Percentiles rank a stretch among this genome's conserved stretches.
phyloP scores from a whole-genome alignment of 2,888 invertebrate genomes.

The Anaspis maculata region DNA sequence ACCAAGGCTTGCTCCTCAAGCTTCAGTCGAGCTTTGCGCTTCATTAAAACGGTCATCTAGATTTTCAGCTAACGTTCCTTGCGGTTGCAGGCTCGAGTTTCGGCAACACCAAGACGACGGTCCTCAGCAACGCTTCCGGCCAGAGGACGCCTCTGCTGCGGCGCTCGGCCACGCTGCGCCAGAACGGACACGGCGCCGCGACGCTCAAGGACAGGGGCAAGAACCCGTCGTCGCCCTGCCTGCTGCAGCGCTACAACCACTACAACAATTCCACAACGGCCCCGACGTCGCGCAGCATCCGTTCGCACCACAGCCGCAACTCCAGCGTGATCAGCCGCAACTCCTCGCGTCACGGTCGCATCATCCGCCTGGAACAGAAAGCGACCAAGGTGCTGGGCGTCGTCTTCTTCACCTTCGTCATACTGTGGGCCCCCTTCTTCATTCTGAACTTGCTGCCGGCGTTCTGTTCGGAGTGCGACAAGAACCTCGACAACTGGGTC shows the following conservation, averaged over 20 bases:
- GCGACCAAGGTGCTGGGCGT: constrained; percentile 93
- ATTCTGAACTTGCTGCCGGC: constrained; percentile 80
- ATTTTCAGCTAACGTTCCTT: too few relatives aligned
- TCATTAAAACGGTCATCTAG: too few relatives aligned
- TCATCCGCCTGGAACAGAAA: constrained; percentile 85
- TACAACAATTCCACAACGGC: constrained; percentile 20
- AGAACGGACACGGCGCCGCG: constrained; percentile 36
- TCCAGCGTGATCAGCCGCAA: constrained; percentile 75
- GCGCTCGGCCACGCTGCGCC: constrained; percentile 54
- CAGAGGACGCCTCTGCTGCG: constrained; percentile 44
- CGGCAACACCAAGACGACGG: constrained; percentile 55
- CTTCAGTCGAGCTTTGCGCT: too few relatives aligned
- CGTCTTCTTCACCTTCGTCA: constrained; percentile 89
- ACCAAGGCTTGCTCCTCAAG: too few relatives aligned
- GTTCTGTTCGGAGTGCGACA: constrained; percentile 73
- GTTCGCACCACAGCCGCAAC: constrained; percentile 68
- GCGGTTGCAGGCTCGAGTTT: constrained; percentile 56
- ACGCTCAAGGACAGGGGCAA: constrained; percentile 35
- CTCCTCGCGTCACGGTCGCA: constrained; percentile 74
- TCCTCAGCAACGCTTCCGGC: constrained; percentile 48
- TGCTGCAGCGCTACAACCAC: constrained; percentile 43
- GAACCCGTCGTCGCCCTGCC: constrained; percentile 49
- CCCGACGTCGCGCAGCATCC: constrained; percentile 39
- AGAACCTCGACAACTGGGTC: constrained; percentile 66
- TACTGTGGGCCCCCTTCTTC: constrained; percentile 95